Conservation (phyloP, 2,888 invertebrate species). For the Drosophila subquinaria region DNA sequence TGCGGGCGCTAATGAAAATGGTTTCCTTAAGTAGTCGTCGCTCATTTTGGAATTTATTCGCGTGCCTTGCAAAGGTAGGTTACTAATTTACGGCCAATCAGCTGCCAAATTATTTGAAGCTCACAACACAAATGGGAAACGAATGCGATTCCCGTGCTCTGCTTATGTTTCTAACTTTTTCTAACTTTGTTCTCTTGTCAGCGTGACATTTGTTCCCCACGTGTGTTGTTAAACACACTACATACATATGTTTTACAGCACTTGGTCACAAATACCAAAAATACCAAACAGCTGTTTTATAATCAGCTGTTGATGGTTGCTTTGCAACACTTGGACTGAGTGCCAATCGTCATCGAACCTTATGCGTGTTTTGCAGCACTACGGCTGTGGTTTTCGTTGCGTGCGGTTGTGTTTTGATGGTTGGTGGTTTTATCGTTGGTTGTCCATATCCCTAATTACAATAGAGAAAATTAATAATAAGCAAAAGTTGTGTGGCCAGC, state of each 20-base stretch:
- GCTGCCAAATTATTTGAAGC: conserved; percentile 51
- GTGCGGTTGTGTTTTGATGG: conserved; percentile 62
- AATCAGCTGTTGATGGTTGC: conserved; percentile 10
- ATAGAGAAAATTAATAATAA: conserved; percentile 35
- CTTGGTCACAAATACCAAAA: conserved; percentile 5
- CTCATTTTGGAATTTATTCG: conserved; percentile 81
- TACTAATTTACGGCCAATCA: conserved; percentile 53
- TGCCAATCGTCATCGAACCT: conserved; percentile 38
- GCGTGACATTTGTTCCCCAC: conserved; percentile 60
- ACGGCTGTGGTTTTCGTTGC: conserved; percentile 56
- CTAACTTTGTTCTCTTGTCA: conserved; percentile 50
- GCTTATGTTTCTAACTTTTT: conserved; percentile 59
- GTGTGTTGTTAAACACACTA: conserved; percentile 56
- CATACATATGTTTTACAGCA: conserved; percentile 37
- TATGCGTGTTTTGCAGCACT: conserved; percentile 48
- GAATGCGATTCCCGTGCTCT: conserved; percentile 49
- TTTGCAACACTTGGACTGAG: conserved; percentile 23
- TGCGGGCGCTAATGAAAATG: conserved; percentile 79
- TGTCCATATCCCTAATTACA: conserved; percentile 46
- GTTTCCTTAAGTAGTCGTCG: conserved; percentile 85
- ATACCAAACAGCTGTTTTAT: conserved; percentile 33
- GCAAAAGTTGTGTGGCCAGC: conserved; percentile 21
- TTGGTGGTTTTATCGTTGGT: conserved; percentile 45
- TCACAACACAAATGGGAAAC: conserved; percentile 51
- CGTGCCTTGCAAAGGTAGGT: conserved; percentile 43